A percentile compares a stretch with the other conserved stretches of the same genome.
Evolutionary conservation across 1,140 invertebrate genomes (phyloP).

Genomic region (Brachionus rotundiformis): DNA sequence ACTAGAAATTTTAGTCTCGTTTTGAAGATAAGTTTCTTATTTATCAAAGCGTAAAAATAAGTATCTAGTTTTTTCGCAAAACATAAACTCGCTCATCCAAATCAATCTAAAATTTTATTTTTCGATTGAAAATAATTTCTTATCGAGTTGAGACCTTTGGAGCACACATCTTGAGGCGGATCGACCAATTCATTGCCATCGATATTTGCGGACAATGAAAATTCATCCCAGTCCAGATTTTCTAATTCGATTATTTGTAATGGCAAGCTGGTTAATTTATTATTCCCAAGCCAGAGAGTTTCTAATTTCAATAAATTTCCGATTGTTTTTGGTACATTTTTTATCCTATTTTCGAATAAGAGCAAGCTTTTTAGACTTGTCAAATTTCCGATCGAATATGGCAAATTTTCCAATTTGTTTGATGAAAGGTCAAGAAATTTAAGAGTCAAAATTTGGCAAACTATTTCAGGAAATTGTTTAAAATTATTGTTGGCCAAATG

Average conservation of each 20-base stretch:
- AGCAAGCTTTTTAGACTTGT: conserved; percentile 59
- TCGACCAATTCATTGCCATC: conserved; percentile 61
- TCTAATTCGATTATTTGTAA: conserved; percentile 58
- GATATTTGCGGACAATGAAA: conserved; percentile 59
- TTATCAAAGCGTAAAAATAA: conserved; percentile 23
- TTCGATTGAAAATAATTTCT: conserved; percentile 53
- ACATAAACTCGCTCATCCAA: conserved; percentile 7
- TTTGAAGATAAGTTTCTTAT: background rate
- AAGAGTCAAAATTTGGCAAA: conserved; percentile 57
- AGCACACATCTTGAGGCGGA: conserved; percentile 62
- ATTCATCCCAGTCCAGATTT: conserved; percentile 60
- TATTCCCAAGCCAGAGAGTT: conserved; percentile 63
- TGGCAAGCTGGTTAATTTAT: conserved; percentile 58
- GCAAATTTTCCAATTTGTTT: conserved; percentile 57
- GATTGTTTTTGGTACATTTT: conserved; percentile 59
- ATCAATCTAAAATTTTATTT: conserved; percentile 4
- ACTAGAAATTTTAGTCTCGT: background rate
- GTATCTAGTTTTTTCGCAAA: background rate
- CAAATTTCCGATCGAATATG: conserved; percentile 58
- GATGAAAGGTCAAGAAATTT: conserved; percentile 62
- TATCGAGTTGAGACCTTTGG: conserved; percentile 57
- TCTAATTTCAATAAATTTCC: conserved; percentile 58
- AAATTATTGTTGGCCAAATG: conserved; percentile 64
- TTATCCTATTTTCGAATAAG: conserved; percentile 60
- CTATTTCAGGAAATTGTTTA: conserved; percentile 55